These are phyloP conservation scores for Ceuthmochares aereus DNA, from an alignment of 2,113 vertebrate genomes.

Conservation along the genomic window DNA sequence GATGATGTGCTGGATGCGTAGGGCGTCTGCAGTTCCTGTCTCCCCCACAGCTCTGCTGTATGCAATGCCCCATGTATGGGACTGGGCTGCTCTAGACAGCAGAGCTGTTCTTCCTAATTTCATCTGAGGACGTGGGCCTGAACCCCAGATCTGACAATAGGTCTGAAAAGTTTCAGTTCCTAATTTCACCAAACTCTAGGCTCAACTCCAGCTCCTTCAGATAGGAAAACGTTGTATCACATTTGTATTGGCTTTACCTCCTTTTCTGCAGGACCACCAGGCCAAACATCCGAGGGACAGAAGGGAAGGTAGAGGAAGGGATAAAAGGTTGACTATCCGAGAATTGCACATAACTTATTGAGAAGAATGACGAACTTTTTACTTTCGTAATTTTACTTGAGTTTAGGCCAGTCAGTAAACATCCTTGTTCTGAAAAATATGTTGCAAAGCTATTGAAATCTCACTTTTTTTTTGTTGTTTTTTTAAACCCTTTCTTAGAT, in stretches of 20 bases:
- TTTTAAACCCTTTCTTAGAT: neutral
- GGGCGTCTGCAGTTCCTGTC: neutral
- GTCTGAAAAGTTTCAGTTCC: neutral
- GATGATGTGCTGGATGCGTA: accelerated
- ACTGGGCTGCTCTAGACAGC: neutral
- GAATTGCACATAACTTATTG: constrained; percentile 40
- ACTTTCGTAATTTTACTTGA: constrained; percentile 52
- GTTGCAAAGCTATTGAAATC: constrained; percentile 7
- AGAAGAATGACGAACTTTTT: neutral
- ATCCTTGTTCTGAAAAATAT: constrained; percentile 46
- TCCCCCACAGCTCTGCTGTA: neutral
- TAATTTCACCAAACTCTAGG: neutral
- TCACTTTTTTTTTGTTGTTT: neutral
- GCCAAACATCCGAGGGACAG: constrained; percentile 6
- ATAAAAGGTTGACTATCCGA: neutral
- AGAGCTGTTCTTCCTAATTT: neutral
- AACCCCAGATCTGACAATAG: neutral
- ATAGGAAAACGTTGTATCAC: neutral
- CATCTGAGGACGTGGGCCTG: neutral
- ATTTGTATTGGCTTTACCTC: constrained; percentile 15
- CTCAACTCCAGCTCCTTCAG: neutral
- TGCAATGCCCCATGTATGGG: accelerated
- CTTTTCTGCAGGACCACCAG: neutral
- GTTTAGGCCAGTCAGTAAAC: constrained; percentile 32
- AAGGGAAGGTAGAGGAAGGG: neutral